These are phyloP conservation scores for Potorous gilbertii DNA, from an alignment of 2,797 vertebrate genomes.

Conservation along the genomic window DNA sequence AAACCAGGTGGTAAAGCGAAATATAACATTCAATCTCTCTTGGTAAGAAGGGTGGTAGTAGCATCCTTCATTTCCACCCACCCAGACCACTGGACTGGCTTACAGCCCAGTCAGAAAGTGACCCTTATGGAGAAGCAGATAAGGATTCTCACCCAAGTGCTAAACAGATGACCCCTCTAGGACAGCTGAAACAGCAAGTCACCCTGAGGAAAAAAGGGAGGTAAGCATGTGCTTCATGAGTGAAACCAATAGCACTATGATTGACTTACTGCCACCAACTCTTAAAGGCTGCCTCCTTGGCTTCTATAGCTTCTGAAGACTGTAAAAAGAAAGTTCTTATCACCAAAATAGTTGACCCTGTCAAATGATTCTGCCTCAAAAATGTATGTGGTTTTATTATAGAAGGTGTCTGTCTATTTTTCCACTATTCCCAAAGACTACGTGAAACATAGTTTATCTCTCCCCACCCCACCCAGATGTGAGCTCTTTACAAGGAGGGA, in stretches of 20 bases:
- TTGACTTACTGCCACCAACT: background rate
- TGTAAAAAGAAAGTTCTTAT: background rate
- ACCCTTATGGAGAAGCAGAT: background rate
- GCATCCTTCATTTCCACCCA: slow-evolving; percentile 10
- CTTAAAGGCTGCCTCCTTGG: background rate
- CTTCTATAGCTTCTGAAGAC: background rate
- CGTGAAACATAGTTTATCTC: background rate
- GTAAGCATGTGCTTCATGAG: background rate
- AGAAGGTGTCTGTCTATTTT: background rate
- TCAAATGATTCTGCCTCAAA: background rate
- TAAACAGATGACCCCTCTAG: background rate
- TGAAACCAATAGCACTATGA: background rate
- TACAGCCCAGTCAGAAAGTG: background rate
- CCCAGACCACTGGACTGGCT: background rate
- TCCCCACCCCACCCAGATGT: background rate
- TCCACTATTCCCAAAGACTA: background rate
- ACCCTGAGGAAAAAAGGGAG: background rate
- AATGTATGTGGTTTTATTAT: background rate
- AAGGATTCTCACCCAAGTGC: background rate
- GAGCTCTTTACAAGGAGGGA: background rate
- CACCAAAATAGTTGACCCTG: background rate
- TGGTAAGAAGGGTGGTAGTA: slow-evolving; percentile 27
- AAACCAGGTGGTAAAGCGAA: background rate
- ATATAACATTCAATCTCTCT: slow-evolving; percentile 37
- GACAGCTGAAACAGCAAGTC: background rate